These are phyloP conservation scores for Balaenoptera acutorostrata DNA, from an alignment of 2,113 vertebrate species.

Conservation along the genomic window DNA sequence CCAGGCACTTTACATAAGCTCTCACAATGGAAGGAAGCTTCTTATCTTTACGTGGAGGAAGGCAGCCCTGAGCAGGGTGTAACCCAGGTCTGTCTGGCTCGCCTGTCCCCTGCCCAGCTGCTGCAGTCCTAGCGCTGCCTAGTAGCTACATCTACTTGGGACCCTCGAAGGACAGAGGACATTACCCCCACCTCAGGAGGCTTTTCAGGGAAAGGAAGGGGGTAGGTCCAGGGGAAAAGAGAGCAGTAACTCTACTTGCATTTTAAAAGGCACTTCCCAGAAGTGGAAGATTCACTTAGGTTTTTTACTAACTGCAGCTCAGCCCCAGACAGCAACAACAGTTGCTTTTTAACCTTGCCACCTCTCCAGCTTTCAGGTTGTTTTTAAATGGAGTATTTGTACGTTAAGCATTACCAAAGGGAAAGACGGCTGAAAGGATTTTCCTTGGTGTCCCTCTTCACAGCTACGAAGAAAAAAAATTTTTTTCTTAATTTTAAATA, in stretches of 20 bases:
- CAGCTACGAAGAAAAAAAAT: neutral
- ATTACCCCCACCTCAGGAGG: neutral
- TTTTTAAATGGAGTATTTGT: neutral
- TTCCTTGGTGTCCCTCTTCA: slow-evolving; percentile 1
- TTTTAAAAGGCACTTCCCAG: slow-evolving; percentile 13
- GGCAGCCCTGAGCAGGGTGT: neutral
- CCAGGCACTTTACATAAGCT: neutral
- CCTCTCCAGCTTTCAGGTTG: neutral
- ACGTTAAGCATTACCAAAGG: neutral
- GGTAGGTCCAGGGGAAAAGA: rapidly evolving
- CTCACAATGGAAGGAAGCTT: neutral
- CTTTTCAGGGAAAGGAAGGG: neutral
- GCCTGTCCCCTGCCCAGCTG: neutral
- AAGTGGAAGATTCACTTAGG: neutral
- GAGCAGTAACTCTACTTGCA: neutral
- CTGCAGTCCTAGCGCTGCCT: neutral
- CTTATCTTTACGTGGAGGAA: neutral
- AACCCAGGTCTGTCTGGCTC: neutral
- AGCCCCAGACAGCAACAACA: neutral
- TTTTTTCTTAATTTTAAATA: neutral
- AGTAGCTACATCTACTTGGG: neutral
- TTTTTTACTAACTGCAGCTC: neutral
- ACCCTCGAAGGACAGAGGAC: neutral
- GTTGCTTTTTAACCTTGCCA: neutral
- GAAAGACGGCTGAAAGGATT: neutral